A percentile compares a stretch with the other conserved stretches of the same genome.
Conservation (phyloP, 1,140 invertebrate species). For the Pogonus chalceus region DNA sequence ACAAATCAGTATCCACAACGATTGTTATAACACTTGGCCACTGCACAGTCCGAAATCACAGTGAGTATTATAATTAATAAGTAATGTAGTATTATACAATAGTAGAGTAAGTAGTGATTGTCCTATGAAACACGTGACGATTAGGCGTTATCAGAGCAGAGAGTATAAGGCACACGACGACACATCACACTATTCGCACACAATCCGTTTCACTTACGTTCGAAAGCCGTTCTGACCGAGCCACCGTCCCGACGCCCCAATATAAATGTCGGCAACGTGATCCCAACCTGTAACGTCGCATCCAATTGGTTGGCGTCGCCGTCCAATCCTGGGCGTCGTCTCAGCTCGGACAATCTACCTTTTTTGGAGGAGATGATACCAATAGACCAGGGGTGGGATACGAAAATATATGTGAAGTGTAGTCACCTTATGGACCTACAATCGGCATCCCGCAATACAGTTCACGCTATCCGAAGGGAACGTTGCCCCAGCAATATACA, state of each 20-base stretch:
- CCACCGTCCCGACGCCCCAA: constrained; percentile 51
- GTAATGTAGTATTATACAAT: neutral
- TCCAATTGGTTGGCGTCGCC: constrained; percentile 35
- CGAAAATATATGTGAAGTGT: constrained; percentile 4
- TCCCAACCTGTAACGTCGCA: constrained; percentile 44
- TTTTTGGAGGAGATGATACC: constrained; percentile 42
- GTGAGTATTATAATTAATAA: neutral
- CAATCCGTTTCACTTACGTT: constrained; percentile 63
- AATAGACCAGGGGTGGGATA: constrained; percentile 3
- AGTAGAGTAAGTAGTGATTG: neutral
- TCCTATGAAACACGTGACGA: no score
- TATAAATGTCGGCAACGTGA: constrained; percentile 84
- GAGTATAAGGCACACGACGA: neutral
- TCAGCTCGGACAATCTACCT: constrained; percentile 45
- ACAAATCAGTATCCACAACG: constrained; percentile 1
- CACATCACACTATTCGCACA: constrained; percentile 27
- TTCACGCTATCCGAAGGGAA: neutral
- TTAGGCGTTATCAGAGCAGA: neutral
- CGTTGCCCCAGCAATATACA: neutral
- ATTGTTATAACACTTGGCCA: neutral
- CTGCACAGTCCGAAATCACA: constrained; percentile 2
- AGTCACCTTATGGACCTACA: constrained; percentile 1
- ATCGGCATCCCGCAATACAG: neutral
- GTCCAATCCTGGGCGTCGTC: constrained; percentile 40
- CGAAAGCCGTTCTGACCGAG: constrained; percentile 85